Base-by-base conservation (phyloP, 1,140 invertebrate genomes). In the Listronotus oregonensis region DNA sequence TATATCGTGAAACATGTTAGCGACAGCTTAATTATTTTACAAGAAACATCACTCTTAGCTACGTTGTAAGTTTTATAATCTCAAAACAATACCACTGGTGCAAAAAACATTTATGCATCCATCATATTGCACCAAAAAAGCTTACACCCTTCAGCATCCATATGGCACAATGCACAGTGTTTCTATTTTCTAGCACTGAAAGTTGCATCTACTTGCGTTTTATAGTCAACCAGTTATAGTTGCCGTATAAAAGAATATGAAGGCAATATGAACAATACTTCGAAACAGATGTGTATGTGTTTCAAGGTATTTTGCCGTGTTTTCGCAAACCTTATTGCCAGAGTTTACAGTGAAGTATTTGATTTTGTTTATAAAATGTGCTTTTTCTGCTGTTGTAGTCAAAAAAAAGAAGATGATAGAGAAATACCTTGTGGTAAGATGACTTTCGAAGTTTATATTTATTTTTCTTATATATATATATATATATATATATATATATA, bases 251-350 rank as follows among this genome's bases (percentile, higher is more conserved):
- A 37, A 3, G 34, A 37, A 37, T 37, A 37, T 37, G 34, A 37
- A 8, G 17, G 27, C 17, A 50, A 50, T 50, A 21, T 50, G 21
- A 50, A 21, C 15, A 31, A 50, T 50, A 21, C 15, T 18, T 50
- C 18, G 11, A 50, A 50, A 21, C 47, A 50, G 47, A 50, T 50
- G 47, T 50, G 47, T n/a, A 10, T 50, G 17, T 50, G 47, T 50
- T 50, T 27, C 18, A 50, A 50, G 47, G 47, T 50, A n/a, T 50
- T 50, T 50, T 50, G 15, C 21, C 47, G 47, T 31, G 47, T 50
- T n/a, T 31, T 50, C 6, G 47, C 21, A 8, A 50, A 50, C 11
- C 47, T 50, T 18, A n/a, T 50, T 11, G 18, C 21, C 6, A 50
- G 47, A 50, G 5, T 21, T 3, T 18, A 4, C 15, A 21, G 15